Conservation (phyloP, 2,888 invertebrate species). For the Melinopterus prodromus region DNA sequence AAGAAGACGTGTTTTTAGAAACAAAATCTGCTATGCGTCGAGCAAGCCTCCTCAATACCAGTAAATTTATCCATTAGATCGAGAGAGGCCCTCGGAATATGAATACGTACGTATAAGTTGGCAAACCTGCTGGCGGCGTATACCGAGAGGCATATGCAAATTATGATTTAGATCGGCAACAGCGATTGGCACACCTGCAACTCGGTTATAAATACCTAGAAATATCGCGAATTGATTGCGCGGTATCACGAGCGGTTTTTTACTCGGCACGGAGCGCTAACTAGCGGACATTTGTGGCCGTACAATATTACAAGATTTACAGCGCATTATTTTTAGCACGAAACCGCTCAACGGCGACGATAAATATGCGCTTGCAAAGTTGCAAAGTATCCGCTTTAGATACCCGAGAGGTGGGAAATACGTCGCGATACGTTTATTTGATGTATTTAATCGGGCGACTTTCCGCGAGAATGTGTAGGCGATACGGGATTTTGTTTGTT, state of each 20-base stretch:
- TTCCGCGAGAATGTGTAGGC: neutral
- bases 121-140: neutral
- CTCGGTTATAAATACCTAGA: slow-evolving; percentile 33
- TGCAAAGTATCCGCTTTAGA: neutral
- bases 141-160: slow-evolving; percentile 31
- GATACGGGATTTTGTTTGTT: neutral
- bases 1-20: no score
- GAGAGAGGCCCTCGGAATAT: neutral
- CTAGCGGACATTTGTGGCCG: neutral
- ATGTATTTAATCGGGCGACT: neutral
- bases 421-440: neutral
- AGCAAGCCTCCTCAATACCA: neutral
- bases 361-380: neutral
- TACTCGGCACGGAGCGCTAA: neutral
- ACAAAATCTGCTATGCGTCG: neutral
- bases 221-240: slow-evolving; percentile 34
- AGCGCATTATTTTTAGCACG: neutral
- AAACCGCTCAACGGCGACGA: neutral
- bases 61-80: neutral
- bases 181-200: slow-evolving; percentile 38
- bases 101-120: neutral
- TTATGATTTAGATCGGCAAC: slow-evolving; percentile 36
- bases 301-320: slow-evolving; percentile 4
- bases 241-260: neutral
- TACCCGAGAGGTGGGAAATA: neutral